phyloP scores from a whole-genome alignment of 1,140 invertebrate species.

The Chlorops oryzae region DNA sequence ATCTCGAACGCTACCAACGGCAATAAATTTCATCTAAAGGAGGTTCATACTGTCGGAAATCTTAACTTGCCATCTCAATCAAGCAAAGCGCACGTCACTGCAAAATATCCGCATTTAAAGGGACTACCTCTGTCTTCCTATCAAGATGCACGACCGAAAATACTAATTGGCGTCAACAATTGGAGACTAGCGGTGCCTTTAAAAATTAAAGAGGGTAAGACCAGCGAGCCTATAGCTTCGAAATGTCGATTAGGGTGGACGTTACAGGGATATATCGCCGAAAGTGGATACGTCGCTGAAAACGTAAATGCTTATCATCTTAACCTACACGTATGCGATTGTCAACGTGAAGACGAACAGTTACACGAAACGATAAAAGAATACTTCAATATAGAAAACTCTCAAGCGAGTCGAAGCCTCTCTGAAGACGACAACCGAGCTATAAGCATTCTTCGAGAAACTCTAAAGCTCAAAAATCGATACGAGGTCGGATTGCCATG shows the following conservation, averaged over 20 bases:
- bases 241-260: constrained; percentile 6
- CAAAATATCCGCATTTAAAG: not conserved
- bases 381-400: no score
- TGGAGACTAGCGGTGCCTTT: constrained; percentile 4
- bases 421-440: no score
- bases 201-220: not conserved
- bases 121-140: not conserved
- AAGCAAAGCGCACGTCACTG: not conserved
- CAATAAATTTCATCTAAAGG: not conserved
- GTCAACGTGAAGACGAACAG: no score
- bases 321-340: no score
- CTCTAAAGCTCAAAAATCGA: no score
- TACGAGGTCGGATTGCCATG: no score
- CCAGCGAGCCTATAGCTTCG: constrained; percentile 2
- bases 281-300: not conserved
- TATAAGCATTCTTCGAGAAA: no score
- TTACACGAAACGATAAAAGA: no score
- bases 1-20: not conserved
- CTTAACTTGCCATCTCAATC: not conserved
- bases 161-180: constrained; percentile 5
- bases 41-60: not conserved
- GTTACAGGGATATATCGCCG: not conserved
- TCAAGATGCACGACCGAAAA: not conserved
- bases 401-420: no score
- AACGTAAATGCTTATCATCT: no score